Evolutionary conservation across 2,797 vertebrate species (phyloP).

Genomic region (Schizopygopsis pylzovi): DNA sequence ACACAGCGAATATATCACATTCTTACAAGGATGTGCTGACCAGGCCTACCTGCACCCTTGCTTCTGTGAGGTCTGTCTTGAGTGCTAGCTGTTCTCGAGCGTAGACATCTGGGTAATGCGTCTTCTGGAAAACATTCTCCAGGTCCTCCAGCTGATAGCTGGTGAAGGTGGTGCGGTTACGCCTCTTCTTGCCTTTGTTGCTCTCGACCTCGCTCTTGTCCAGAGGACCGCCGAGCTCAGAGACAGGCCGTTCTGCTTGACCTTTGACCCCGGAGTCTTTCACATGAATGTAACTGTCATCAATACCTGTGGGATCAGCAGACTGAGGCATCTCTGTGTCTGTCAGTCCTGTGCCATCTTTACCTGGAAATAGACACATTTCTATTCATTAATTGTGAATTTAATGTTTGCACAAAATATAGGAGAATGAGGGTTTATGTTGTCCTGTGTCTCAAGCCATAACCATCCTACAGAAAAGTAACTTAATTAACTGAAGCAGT

Average conservation of each 20-base stretch:
- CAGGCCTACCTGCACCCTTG: slow-evolving; percentile 87
- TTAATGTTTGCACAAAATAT: neutral
- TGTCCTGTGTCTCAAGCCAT: neutral
- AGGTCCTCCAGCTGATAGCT: slow-evolving; percentile 98
- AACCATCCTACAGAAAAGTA: neutral
- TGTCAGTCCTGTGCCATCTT: slow-evolving; percentile 86
- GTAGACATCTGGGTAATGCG: slow-evolving; percentile 97
- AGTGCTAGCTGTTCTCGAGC: slow-evolving; percentile 97
- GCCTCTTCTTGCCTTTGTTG: slow-evolving; percentile 97
- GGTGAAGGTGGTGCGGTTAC: slow-evolving; percentile 97
- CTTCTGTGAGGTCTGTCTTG: slow-evolving; percentile 96
- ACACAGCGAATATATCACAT: neutral
- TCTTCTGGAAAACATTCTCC: slow-evolving; percentile 99
- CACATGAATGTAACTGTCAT: slow-evolving; percentile 88
- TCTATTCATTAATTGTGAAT: neutral
- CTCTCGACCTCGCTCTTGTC: slow-evolving; percentile 92
- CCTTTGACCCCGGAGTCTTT: slow-evolving; percentile 89
- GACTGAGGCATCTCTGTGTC: slow-evolving; percentile 86
- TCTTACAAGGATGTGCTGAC: neutral
- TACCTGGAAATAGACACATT: slow-evolving; percentile 76
- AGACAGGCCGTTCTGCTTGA: slow-evolving; percentile 81
- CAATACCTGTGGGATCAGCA: slow-evolving; percentile 89
- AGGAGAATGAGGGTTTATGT: neutral
- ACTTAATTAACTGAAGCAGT: neutral
- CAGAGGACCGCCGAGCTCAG: slow-evolving; percentile 85